These are phyloP conservation scores for Mormyrus hasselquistii DNA, from an alignment of 2,797 vertebrate genomes.

Conservation along the genomic window DNA sequence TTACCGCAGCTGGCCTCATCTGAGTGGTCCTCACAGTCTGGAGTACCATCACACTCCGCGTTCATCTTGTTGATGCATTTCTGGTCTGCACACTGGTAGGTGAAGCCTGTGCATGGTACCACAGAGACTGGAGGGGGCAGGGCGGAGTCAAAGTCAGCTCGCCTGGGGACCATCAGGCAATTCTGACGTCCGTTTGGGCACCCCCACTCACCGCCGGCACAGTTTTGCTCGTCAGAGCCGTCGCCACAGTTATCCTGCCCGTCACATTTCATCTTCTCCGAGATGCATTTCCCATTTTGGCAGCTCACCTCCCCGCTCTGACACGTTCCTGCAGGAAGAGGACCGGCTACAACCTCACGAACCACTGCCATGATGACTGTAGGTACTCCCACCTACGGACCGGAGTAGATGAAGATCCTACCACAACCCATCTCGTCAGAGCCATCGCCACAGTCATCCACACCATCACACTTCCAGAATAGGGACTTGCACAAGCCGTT, in stretches of 20 bases:
- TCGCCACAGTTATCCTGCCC: constrained; percentile 71
- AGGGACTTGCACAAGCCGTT: constrained; percentile 77
- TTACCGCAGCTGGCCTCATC: constrained; percentile 79
- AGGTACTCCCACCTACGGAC: not conserved
- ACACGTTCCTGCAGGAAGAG: constrained; percentile 58
- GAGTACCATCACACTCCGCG: constrained; percentile 73
- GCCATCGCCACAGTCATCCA: constrained; percentile 81
- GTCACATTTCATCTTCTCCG: constrained; percentile 60
- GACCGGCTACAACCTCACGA: not conserved
- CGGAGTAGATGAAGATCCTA: constrained; percentile 45
- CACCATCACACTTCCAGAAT: constrained; percentile 78
- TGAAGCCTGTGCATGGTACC: constrained; percentile 54
- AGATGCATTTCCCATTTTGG: constrained; percentile 65
- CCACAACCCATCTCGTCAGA: constrained; percentile 79
- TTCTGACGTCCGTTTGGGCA: too few species aligned
- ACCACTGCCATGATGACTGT: not conserved
- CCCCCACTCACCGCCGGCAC: constrained; percentile 48
- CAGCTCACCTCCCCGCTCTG: constrained; percentile 56
- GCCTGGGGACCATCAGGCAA: too few species aligned
- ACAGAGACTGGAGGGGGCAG: constrained; percentile 12
- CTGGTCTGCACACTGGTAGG: constrained; percentile 67
- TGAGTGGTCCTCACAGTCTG: constrained; percentile 76
- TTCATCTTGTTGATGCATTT: constrained; percentile 76
- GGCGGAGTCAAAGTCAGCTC: not conserved
- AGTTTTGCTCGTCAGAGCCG: constrained; percentile 71